These are phyloP conservation scores for Eubasilissa regina DNA, from an alignment of 1,140 invertebrate genomes.

Conservation along the genomic window DNA sequence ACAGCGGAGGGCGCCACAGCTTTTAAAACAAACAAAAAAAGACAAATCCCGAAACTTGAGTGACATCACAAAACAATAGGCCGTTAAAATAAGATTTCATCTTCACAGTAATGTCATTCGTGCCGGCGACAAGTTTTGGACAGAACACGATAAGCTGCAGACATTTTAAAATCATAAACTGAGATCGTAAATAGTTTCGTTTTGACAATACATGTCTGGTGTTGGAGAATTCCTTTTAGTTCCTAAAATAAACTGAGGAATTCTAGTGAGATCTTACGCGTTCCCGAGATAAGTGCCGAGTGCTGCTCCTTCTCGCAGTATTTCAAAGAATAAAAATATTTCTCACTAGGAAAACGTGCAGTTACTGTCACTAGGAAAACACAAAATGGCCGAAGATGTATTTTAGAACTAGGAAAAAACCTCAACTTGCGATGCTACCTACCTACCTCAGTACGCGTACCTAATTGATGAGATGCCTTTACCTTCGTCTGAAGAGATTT, in stretches of 20 bases:
- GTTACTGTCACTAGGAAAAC: neutral
- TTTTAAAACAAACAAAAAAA: conserved; percentile 26
- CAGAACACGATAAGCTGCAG: neutral
- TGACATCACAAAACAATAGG: neutral
- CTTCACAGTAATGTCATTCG: neutral
- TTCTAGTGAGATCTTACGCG: neutral
- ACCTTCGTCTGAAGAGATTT: too few relatives aligned
- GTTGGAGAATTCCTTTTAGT: conserved; percentile 1
- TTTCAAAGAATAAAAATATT: neutral
- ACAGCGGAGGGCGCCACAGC: neutral
- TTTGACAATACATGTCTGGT: conserved; percentile 4
- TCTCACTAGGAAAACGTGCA: neutral
- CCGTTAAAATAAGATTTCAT: conserved; percentile 4
- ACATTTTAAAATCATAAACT: conserved; percentile 2
- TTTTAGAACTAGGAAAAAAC: too few relatives aligned
- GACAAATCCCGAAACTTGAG: neutral
- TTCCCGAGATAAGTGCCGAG: neutral
- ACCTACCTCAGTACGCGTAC: too few relatives aligned
- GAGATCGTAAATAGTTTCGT: conserved; percentile 17
- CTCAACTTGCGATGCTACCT: too few relatives aligned
- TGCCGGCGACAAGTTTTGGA: neutral
- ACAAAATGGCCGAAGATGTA: too few relatives aligned
- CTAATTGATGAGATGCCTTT: neutral
- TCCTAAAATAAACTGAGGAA: neutral
- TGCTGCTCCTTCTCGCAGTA: neutral